Conservation (phyloP, 2,888 invertebrate species). For the Patella pellucida region DNA sequence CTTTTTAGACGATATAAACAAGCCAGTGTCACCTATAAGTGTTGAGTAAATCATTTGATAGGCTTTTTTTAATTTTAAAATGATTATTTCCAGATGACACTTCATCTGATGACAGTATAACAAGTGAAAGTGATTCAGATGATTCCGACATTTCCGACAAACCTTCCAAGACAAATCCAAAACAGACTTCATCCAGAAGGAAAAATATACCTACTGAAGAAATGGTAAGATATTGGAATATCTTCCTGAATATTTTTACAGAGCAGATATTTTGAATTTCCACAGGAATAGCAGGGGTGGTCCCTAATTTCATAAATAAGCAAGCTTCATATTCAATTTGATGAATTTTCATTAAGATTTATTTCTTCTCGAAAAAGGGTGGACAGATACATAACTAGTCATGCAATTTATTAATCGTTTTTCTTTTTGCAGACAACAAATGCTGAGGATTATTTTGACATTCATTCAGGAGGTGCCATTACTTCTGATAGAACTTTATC, state of each 20-base stretch:
- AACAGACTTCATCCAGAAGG: slow-evolving; percentile 31
- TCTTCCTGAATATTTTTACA: not conserved
- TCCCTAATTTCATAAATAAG: no score
- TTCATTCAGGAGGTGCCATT: slow-evolving; percentile 48
- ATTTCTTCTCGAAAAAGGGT: no score
- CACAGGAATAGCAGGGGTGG: no score
- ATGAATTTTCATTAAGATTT: no score
- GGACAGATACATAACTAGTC: no score
- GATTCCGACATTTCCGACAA: slow-evolving; percentile 40
- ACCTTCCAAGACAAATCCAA: slow-evolving; percentile 19
- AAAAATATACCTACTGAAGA: slow-evolving; percentile 39
- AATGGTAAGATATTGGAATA: not conserved
- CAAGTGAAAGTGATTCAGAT: slow-evolving; percentile 50
- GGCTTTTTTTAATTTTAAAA: no score
- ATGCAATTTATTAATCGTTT: no score
- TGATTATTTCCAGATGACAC: slow-evolving; percentile 31
- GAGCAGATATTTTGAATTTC: no score
- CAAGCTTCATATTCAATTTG: no score
- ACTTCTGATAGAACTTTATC: slow-evolving; percentile 69
- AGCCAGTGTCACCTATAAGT: no score
- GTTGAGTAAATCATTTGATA: no score
- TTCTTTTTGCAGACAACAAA: slow-evolving; percentile 42
- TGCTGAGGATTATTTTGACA: slow-evolving; percentile 63
- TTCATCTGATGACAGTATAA: slow-evolving; percentile 44
- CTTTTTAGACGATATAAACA: no score